Conservation (phyloP, 2,888 invertebrate genomes). For the Pristionchus japonicus region DNA sequence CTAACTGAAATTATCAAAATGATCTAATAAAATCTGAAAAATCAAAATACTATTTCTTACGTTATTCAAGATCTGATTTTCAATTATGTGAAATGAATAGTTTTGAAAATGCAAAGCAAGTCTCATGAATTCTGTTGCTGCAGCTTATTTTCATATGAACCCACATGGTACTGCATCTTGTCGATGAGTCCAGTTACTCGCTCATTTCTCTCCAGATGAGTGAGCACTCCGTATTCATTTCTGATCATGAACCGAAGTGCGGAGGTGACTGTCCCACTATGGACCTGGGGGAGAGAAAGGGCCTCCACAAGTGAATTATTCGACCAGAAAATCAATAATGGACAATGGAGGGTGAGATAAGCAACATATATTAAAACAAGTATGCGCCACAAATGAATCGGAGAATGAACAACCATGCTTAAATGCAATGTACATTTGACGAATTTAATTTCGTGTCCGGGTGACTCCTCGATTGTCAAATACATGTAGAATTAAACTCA, state of each 20-base stretch:
- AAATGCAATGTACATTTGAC: not conserved
- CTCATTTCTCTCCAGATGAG: constrained; percentile 55
- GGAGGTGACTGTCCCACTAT: not conserved
- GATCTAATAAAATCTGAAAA: not conserved
- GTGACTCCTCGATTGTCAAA: not conserved
- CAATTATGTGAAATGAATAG: no score
- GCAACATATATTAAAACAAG: no score
- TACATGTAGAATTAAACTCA: constrained; percentile 53
- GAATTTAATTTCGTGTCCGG: not conserved
- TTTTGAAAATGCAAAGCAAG: no score
- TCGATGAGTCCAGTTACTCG: constrained; percentile 63
- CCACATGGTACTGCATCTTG: constrained; percentile 67
- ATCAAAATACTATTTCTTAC: no score
- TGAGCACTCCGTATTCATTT: constrained; percentile 62
- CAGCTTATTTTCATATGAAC: no score
- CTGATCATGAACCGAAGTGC: constrained; percentile 58
- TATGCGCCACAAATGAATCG: not conserved
- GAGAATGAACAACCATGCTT: not conserved
- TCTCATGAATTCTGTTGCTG: no score
- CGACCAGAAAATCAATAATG: no score
- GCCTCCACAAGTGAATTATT: not conserved
- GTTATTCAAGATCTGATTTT: no score
- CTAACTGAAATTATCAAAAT: constrained; percentile 29
- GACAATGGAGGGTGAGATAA: no score
- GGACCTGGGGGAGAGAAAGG: no score